Conservation (phyloP, 2,888 invertebrate species). For the Petrophora chlorosata region DNA sequence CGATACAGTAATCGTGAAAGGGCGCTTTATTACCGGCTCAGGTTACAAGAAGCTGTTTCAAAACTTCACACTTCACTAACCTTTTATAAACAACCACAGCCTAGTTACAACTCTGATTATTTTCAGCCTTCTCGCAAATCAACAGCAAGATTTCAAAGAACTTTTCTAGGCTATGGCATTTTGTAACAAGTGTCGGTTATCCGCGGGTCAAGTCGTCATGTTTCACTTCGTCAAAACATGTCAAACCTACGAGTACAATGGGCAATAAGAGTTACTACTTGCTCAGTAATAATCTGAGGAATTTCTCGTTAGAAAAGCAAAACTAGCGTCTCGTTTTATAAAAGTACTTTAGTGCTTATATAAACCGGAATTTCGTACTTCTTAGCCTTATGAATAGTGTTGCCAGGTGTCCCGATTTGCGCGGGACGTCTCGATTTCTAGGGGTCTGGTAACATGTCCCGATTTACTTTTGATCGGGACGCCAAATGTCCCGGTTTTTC, state of each 20-base stretch:
- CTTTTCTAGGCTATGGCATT: neutral
- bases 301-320: conserved; percentile 33
- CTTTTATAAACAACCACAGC: conserved; percentile 42
- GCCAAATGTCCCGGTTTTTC: too few species aligned
- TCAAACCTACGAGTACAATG: conserved; percentile 35
- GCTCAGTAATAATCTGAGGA: conserved; percentile 32
- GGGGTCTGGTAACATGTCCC: too few species aligned
- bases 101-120: conserved; percentile 15
- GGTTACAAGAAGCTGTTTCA: conserved; percentile 41
- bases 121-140: conserved; percentile 13
- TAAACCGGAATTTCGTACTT: too few species aligned
- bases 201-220: conserved; percentile 13
- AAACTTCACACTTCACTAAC: conserved; percentile 39
- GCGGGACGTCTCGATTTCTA: too few species aligned
- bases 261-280: conserved; percentile 31
- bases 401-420: too few species aligned
- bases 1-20: conserved; percentile 45
- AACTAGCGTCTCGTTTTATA: neutral
- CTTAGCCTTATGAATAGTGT: too few species aligned
- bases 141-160: too few species aligned
- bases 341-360: too few species aligned
- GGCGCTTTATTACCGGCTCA: conserved; percentile 45
- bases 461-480: too few species aligned
- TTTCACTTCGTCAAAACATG: conserved; percentile 41
- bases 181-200: neutral